A percentile compares a stretch with the other conserved stretches of the same genome.
Conservation (phyloP, 2,113 vertebrate species). For the Zapornia atra region DNA sequence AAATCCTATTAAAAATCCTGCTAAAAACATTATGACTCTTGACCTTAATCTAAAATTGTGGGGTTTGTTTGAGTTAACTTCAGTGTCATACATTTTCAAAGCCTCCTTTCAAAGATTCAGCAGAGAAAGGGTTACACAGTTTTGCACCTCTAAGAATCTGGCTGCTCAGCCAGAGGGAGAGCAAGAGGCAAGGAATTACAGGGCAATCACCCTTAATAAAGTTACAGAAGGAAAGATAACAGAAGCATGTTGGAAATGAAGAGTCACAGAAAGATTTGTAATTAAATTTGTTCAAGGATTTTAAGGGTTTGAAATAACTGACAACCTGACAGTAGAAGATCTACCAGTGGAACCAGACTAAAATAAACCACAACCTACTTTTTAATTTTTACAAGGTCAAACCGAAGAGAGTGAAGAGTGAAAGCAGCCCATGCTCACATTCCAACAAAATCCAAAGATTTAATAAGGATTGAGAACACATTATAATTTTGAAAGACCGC, state of each 20-base stretch:
- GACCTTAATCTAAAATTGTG: neutral
- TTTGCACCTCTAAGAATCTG: neutral
- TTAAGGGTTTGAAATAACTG: neutral
- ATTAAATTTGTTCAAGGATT: constrained; percentile 24
- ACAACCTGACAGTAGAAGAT: neutral
- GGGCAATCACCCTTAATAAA: neutral
- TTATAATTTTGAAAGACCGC: constrained; percentile 16
- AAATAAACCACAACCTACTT: neutral
- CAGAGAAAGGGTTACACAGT: neutral
- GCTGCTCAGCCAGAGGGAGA: neutral
- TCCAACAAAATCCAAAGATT: neutral
- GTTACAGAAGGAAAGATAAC: neutral
- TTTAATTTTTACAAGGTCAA: neutral
- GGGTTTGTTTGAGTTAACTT: neutral
- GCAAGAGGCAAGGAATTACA: neutral
- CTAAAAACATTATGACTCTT: neutral
- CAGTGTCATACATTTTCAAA: neutral
- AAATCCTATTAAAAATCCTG: neutral
- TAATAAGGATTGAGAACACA: constrained; percentile 5
- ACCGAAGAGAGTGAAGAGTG: neutral
- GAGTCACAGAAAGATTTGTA: constrained; percentile 2
- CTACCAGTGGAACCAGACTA: neutral
- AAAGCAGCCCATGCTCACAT: neutral
- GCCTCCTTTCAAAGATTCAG: neutral
- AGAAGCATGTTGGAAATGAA: neutral